phyloP scores from a whole-genome alignment of 2,113 vertebrate genomes.

The Murina feae region DNA sequence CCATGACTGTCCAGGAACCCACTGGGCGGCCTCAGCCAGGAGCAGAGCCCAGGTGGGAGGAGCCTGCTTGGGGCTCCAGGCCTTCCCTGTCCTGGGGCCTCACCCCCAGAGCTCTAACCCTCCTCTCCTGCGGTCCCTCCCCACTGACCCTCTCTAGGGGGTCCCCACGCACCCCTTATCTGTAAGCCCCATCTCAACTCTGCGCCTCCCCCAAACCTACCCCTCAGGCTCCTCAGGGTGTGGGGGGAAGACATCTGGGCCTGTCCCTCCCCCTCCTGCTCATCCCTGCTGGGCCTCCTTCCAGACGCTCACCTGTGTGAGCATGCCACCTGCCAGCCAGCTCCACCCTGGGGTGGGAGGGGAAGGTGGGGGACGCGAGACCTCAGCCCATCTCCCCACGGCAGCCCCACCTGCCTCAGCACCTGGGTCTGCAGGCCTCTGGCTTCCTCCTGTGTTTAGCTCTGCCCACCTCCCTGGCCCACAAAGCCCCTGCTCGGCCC shows the following conservation, averaged over 20 bases:
- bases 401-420: background rate
- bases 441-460: background rate
- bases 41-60: fast-evolving
- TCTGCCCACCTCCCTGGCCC: background rate
- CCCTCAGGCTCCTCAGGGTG: background rate
- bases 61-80: no score
- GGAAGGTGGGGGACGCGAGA: background rate
- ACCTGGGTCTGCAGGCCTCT: background rate
- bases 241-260: background rate
- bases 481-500: background rate
- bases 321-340: no score
- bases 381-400: background rate
- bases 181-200: no score
- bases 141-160: background rate
- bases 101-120: background rate
- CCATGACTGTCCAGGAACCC: fast-evolving
- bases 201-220: no score
- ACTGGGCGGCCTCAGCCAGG: background rate
- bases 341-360: background rate
- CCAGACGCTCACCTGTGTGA: background rate
- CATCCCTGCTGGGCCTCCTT: background rate
- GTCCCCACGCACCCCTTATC: fast-evolving
- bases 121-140: background rate
- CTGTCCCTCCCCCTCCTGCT: background rate
- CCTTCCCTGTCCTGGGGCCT: background rate